Percentiles rank a stretch among this genome's conserved stretches.
phyloP scores from a whole-genome alignment of 2,113 vertebrate genomes.

The Tragelaphus buxtoni region DNA sequence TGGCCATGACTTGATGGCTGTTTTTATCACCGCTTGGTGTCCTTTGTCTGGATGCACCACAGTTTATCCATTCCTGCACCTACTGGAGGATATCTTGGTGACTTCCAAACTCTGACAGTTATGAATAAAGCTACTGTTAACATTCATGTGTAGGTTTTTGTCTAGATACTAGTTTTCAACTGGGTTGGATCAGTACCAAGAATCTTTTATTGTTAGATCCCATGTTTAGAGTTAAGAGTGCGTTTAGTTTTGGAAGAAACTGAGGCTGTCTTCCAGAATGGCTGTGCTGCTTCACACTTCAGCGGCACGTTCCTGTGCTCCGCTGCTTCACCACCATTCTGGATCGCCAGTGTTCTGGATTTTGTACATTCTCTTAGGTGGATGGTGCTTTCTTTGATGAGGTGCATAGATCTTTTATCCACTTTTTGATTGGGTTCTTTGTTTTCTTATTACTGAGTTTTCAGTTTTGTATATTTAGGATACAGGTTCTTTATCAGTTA shows the following conservation, averaged over 20 bases:
- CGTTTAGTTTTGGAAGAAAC: not conserved
- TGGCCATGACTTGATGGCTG: not conserved
- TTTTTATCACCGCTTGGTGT: not conserved
- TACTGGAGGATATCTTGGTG: not conserved
- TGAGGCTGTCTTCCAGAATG: not conserved
- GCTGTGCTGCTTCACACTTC: no score
- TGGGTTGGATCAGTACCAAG: not conserved
- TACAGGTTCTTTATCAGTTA: not conserved
- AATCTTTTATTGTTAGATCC: not conserved
- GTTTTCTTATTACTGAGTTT: not conserved
- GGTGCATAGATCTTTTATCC: not conserved
- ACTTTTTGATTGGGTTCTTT: not conserved
- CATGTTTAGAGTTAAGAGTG: not conserved
- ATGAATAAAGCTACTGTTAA: not conserved
- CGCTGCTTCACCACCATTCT: not conserved
- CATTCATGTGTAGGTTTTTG: not conserved
- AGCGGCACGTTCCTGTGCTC: not conserved
- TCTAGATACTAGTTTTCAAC: not conserved
- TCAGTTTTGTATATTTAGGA: not conserved
- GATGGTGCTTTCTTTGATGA: not conserved
- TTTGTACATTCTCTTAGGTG: not conserved
- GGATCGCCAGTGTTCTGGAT: not conserved
- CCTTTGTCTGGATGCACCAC: not conserved
- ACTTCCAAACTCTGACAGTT: not conserved
- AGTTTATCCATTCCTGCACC: not conserved